Conservation (phyloP, 2,888 invertebrate species). For the Crepidodera aurea region DNA sequence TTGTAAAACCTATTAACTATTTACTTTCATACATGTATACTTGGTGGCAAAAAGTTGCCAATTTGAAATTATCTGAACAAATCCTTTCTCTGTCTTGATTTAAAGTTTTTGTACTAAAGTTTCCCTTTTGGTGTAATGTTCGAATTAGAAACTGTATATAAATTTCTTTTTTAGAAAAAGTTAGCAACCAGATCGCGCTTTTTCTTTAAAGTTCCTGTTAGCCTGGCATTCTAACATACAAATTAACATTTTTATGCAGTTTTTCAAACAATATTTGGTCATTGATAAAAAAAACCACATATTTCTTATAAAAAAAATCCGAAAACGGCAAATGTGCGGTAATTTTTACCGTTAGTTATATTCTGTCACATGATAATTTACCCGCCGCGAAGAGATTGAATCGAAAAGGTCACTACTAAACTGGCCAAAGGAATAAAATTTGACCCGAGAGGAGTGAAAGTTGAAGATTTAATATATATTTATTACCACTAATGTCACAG, state of each 20-base stretch:
- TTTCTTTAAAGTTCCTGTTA: conserved; percentile 16
- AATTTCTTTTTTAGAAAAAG: conserved; percentile 2
- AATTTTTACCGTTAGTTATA: conserved; percentile 15
- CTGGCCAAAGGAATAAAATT: conserved; percentile 26
- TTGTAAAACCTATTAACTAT: no score
- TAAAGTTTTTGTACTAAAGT: no score
- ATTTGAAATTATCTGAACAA: no score
- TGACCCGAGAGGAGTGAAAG: conserved; percentile 28
- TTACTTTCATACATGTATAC: no score
- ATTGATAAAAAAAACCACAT: conserved; percentile 20
- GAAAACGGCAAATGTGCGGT: conserved; percentile 4
- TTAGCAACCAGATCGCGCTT: background rate
- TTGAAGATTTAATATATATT: conserved; percentile 30
- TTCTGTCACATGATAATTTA: conserved; percentile 8
- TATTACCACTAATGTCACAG: conserved; percentile 31
- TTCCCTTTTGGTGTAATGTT: no score
- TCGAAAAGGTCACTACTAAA: conserved; percentile 26
- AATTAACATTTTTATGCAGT: conserved; percentile 7
- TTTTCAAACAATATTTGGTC: conserved; percentile 21
- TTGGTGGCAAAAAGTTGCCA: no score
- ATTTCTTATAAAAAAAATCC: conserved; percentile 13
- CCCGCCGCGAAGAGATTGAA: conserved; percentile 11
- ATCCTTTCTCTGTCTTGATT: no score
- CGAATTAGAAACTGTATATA: background rate
- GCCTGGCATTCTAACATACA: conserved; percentile 7